A percentile compares a stretch with the other conserved stretches of the same genome.
phyloP scores from a whole-genome alignment of 2,113 vertebrate species.

The Microcebus jonahi region DNA sequence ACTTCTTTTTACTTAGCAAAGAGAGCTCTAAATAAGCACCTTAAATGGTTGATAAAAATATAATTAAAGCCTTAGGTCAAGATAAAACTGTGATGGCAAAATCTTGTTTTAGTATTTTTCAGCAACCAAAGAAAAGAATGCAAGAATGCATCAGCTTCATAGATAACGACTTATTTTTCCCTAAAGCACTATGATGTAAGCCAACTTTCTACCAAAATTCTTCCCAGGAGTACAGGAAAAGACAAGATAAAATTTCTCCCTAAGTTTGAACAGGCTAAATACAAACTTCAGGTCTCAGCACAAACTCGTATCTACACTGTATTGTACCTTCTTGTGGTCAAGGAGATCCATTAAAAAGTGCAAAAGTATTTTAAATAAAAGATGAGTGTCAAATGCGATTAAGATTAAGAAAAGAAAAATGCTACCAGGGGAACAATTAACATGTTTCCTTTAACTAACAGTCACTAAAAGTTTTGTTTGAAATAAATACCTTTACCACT shows the following conservation, averaged over 20 bases:
- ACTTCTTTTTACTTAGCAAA: slow-evolving; percentile 19
- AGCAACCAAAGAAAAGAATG: slow-evolving; percentile 34
- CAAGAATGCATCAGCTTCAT: neutral
- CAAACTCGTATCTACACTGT: neutral
- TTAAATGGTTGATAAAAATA: slow-evolving; percentile 14
- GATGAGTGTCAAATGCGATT: neutral
- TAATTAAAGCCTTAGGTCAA: slow-evolving; percentile 10
- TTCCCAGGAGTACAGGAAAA: neutral
- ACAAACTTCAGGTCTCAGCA: neutral
- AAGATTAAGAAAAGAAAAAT: slow-evolving; percentile 6
- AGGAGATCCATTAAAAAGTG: neutral
- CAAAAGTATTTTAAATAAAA: slow-evolving; percentile 23
- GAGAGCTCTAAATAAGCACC: slow-evolving; percentile 1
- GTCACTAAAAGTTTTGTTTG: slow-evolving; percentile 19
- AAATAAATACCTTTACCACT: slow-evolving; percentile 1
- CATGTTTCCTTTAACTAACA: neutral
- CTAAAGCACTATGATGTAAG: neutral
- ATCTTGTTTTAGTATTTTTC: slow-evolving; percentile 9
- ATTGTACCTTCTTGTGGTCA: neutral
- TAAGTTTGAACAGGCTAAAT: neutral
- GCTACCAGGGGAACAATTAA: slow-evolving; percentile 20
- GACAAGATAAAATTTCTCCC: neutral
- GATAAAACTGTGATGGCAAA: neutral
- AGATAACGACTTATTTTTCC: neutral
- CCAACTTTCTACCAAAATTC: slow-evolving; percentile 33